Base-by-base conservation (phyloP, 2,888 invertebrate genomes). In the Hydrotaea cyrtoneurina region DNA sequence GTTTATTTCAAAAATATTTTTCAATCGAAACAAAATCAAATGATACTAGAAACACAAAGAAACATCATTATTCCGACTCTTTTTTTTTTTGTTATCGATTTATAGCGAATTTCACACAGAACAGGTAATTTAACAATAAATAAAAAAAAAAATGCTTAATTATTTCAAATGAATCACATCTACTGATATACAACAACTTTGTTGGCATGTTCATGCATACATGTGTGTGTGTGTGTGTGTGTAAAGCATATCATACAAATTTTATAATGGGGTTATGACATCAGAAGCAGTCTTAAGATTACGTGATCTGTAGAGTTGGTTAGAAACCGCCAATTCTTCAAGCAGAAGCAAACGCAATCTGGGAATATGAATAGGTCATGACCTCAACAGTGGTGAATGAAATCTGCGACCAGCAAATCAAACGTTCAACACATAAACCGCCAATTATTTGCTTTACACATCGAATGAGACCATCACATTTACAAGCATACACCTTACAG, bases 91-190 rank as follows among this genome's bases (percentile, higher is more conserved):
- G n/a, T 19, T 19, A 19, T 2, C 53, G 23, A 59, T 11, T 23
- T 23, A 15, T 59, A 23, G 26, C 23, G 13, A 59, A 23, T 4
- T 59, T 26, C 59, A 21, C 21, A 55, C 55, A 59, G 13, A 59
- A 46, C 66, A 69, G 69, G 69, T 69, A 69, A 69, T 69, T 69
- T 2, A 43, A 43, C 23, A 55, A 21, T 21, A 23, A 0, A 55
- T 21, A 23, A 1, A 21, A 55, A 23, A 0, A 55, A 55, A 23
- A 1, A 59, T 23, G 23, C 26, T 23, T 59, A 26, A 59, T 59
- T 59, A 15, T 59, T 26, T 59, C 3, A 46, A 46, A 69, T 69
- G 69, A 69, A 69, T 69, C 69, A 69, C 39, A 17, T 69, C 13
- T 15, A 62, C 31, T 8, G 5, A 17, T 53, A 53, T n/a, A 53